Conservation (phyloP, 2,797 vertebrate species). For the Muraenolepis orangiensis region DNA sequence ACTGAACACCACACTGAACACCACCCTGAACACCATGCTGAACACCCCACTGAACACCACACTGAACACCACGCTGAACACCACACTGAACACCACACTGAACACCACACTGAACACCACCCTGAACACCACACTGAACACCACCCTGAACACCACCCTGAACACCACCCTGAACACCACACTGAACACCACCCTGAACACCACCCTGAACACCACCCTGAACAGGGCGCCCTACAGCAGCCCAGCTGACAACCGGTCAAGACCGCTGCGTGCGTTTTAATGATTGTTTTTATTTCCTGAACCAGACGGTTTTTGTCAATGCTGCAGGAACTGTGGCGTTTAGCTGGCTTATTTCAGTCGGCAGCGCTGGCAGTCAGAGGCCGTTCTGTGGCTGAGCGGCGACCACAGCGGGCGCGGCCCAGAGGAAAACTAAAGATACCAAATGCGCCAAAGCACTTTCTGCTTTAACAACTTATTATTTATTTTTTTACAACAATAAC, state of each 20-base stretch:
- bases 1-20: too few relatives aligned
- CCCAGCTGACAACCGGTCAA: neutral
- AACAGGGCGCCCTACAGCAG: neutral
- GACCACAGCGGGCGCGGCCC: neutral
- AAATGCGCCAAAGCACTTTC: neutral
- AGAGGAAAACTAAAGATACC: neutral
- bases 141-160: neutral
- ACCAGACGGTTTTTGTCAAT: neutral
- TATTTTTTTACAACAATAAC: conserved; percentile 4
- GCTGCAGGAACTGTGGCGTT: neutral
- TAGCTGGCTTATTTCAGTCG: neutral
- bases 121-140: too few relatives aligned
- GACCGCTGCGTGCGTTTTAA: neutral
- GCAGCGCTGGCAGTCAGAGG: neutral
- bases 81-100: neutral
- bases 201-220: neutral
- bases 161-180: neutral
- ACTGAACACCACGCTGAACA: neutral
- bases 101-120: too few relatives aligned
- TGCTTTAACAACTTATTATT: conserved; percentile 1
- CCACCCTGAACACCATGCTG: too few relatives aligned
- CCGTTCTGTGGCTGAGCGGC: neutral
- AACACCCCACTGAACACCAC: too few relatives aligned
- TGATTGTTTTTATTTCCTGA: neutral
- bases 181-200: neutral